Percentiles rank a stretch among this genome's conserved stretches.
phyloP scores from a whole-genome alignment of 2,888 invertebrate species.

The Protophormia terraenovae region DNA sequence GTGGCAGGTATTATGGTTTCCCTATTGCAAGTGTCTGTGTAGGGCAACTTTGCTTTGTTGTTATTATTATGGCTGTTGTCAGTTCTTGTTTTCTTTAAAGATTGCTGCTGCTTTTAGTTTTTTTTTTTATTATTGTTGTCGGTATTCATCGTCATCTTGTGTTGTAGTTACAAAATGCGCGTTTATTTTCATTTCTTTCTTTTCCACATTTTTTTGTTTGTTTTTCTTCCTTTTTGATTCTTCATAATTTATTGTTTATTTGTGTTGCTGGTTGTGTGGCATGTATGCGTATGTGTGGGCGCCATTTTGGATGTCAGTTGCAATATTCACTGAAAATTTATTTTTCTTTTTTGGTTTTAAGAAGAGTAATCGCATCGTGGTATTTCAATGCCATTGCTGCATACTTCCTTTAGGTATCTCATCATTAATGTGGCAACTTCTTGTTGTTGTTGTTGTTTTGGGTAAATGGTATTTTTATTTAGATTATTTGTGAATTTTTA shows the following conservation, averaged over 20 bases:
- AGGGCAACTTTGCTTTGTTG: conserved; percentile 12
- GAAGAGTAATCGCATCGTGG: conserved; percentile 36
- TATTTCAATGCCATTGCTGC: conserved; percentile 56
- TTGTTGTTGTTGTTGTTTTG: too few species aligned
- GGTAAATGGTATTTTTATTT: background rate
- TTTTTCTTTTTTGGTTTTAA: background rate
- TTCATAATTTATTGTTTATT: conserved; percentile 40
- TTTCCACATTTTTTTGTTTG: background rate
- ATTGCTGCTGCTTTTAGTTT: background rate
- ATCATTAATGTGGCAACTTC: conserved; percentile 30
- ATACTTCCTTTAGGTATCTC: conserved; percentile 28
- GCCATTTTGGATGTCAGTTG: conserved; percentile 46
- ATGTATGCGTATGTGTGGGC: background rate
- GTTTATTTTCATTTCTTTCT: background rate
- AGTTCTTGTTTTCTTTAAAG: conserved; percentile 41
- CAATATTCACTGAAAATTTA: conserved; percentile 22
- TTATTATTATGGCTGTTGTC: conserved; percentile 22
- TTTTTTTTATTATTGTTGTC: background rate
- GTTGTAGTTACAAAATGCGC: background rate
- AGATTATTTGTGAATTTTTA: background rate
- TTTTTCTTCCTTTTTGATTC: conserved; percentile 7
- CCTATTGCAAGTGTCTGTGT: background rate
- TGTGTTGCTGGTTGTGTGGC: background rate
- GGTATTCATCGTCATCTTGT: conserved; percentile 6
- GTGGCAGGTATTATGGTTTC: conserved; percentile 35